Evolutionary conservation across 2,888 invertebrate genomes (phyloP), one percentile per base, ranked within the genome.

Genomic region (Antitype chi): DNA sequence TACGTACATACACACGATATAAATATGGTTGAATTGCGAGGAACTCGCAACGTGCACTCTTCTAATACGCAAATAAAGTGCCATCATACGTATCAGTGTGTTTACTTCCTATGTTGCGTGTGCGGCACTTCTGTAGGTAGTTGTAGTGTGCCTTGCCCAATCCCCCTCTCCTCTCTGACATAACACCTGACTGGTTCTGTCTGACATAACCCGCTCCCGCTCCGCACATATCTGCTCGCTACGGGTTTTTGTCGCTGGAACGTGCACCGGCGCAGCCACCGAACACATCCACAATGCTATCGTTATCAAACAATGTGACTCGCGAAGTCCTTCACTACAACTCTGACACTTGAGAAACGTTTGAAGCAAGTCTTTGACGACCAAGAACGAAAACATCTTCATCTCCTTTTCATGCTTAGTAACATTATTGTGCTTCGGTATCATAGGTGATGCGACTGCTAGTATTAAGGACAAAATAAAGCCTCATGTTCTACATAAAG

Each of bases 131-230:
- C 82, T 83, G 71, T 13, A 6, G 1, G 15, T 9, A 9, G 7
- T 3, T 32, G 57, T 15, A 2, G 17, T 2, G 38, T 17, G 59
- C 17, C 32, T 8, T 73, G 79, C 70, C 70, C 43, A 43, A 43
- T 78, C 67, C 75, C 74, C 49, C 69, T 5, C 70, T 52, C 79
- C 70, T n/a, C 85, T 76, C 89, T 90, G 91, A 91, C 90, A 89
- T 90, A 89, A 91, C 92, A 87, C 89, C 87, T 88, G 92, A 92
- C 93, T 89, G 92, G 92, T 90, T 91, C 89, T 82, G 79, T 87
- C 89, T 78, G 76, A 84, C 80, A 75, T 75, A 83, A 78, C 79
- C 76, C 80, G 87, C 76, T 84, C 79, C 74, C 78, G 67, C 75
- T 73, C 63, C 81, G 80, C 82, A 81, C 77, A 77, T 78, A 86